Evolutionary conservation across 2,113 vertebrate species (phyloP).

Genomic region (Oxyruncus cristatus): DNA sequence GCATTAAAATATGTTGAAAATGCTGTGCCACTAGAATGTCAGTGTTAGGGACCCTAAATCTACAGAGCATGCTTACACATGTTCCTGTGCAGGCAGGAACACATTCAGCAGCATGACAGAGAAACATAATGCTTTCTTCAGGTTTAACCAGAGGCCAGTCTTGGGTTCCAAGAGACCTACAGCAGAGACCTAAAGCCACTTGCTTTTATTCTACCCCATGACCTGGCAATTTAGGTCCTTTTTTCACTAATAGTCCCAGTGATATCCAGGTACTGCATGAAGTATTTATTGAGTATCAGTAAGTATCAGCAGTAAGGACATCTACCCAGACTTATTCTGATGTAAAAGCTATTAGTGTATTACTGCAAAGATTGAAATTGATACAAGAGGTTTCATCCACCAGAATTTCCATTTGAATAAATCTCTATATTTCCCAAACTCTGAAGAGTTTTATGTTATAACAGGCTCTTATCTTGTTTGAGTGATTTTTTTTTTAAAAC

Average conservation of each 20-base stretch:
- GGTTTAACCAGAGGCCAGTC: not conserved
- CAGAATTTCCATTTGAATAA: not conserved
- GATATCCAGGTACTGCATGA: not conserved
- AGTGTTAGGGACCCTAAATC: not conserved
- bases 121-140: not conserved
- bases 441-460: not conserved
- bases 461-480: not conserved
- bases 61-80: not conserved
- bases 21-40: not conserved
- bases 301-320: not conserved
- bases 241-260: not conserved
- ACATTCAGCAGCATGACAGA: not conserved
- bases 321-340: not conserved
- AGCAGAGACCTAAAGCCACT: not conserved
- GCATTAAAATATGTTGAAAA: not conserved
- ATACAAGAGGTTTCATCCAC: not conserved
- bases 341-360: not conserved
- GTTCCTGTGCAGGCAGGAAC: not conserved
- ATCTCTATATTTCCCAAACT: not conserved
- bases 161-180: not conserved
- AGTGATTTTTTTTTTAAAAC: not conserved
- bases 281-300: not conserved
- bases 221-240: not conserved
- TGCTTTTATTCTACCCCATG: not conserved
- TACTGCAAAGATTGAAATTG: not conserved